These are phyloP conservation scores for Pituophis catenifer DNA, from an alignment of 2,113 vertebrate species.

Conservation along the genomic window DNA sequence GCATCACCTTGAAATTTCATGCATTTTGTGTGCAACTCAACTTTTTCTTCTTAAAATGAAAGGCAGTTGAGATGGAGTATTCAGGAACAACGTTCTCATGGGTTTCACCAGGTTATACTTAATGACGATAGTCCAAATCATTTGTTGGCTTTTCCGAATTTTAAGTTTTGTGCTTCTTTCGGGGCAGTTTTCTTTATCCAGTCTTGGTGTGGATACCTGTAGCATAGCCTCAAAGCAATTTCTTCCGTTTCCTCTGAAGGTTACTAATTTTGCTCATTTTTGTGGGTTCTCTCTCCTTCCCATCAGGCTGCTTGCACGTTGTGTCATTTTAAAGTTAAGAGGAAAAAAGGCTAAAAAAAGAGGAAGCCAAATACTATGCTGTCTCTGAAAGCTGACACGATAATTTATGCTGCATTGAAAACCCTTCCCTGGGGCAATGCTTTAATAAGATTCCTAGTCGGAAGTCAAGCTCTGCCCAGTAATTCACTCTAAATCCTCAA, in stretches of 20 bases:
- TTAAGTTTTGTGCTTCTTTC: background rate
- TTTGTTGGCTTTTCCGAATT: background rate
- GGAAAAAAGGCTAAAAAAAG: constrained; percentile 17
- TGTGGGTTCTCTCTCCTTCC: constrained; percentile 9
- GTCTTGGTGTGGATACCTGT: background rate
- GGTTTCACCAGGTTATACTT: background rate
- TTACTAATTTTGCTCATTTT: background rate
- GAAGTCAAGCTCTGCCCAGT: constrained; percentile 62
- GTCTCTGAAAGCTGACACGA: constrained; percentile 63
- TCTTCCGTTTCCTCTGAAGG: background rate
- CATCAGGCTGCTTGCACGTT: background rate
- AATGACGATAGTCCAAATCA: background rate
- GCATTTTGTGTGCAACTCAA: background rate
- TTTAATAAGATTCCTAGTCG: constrained; percentile 72
- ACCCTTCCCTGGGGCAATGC: constrained; percentile 68
- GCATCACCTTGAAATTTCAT: background rate
- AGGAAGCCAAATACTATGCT: constrained; percentile 11
- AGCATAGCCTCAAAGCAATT: background rate
- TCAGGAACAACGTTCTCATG: background rate
- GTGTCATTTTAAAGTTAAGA: constrained; percentile 39
- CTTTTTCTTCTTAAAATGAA: background rate
- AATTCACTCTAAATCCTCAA: constrained; percentile 69
- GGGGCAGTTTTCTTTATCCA: background rate
- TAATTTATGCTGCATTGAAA: constrained; percentile 67
- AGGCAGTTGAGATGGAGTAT: background rate